Percentiles rank a stretch among this genome's conserved stretches.
Evolutionary conservation across 2,888 invertebrate species (phyloP).

Genomic region (Xanthorhoe designata): DNA sequence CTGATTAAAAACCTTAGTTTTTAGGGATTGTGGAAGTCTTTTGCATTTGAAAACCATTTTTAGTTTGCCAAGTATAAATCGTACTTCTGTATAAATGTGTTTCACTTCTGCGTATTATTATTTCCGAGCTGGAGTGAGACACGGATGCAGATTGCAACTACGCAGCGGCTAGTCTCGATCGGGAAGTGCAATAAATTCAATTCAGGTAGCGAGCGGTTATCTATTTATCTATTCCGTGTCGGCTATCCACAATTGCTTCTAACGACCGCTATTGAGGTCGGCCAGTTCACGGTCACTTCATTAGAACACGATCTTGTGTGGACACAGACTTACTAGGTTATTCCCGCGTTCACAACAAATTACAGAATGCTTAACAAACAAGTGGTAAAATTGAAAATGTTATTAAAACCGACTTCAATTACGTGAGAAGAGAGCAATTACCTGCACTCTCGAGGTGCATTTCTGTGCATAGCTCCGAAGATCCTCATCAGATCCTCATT

Average conservation of each 20-base stretch:
- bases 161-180: slow-evolving; percentile 39
- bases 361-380: background rate
- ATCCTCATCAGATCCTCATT: too few relatives aligned
- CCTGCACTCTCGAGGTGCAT: too few relatives aligned
- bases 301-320: slow-evolving; percentile 56
- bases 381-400: background rate
- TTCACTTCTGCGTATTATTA: slow-evolving; percentile 5
- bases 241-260: slow-evolving; percentile 60
- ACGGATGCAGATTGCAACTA: slow-evolving; percentile 29
- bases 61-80: too few relatives aligned
- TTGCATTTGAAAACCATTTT: too few relatives aligned
- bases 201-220: slow-evolving; percentile 52
- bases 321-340: slow-evolving; percentile 43
- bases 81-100: background rate
- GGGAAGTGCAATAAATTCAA: slow-evolving; percentile 55
- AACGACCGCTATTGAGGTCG: slow-evolving; percentile 61
- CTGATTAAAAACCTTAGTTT: too few relatives aligned
- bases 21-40: too few relatives aligned
- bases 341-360: slow-evolving; percentile 4
- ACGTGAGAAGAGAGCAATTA: too few relatives aligned
- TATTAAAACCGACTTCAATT: too few relatives aligned
- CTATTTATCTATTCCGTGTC: slow-evolving; percentile 52
- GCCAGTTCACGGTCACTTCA: slow-evolving; percentile 69
- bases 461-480: too few relatives aligned
- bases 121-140: slow-evolving; percentile 10